These are phyloP conservation scores for Sinonovacula constricta DNA, from an alignment of 1,140 invertebrate species.

Conservation along the genomic window DNA sequence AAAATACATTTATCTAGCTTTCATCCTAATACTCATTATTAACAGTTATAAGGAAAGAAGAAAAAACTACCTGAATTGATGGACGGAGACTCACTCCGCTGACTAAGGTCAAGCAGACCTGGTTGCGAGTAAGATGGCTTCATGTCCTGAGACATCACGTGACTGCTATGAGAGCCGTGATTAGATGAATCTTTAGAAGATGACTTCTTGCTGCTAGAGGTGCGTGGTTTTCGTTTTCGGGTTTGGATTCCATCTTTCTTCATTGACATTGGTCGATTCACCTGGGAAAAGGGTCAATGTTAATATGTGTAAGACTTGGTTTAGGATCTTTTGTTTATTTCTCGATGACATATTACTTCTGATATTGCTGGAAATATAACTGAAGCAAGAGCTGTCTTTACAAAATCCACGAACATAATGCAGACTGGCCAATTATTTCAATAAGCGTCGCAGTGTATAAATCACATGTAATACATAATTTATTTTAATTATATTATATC, in stretches of 20 bases:
- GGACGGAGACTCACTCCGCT: slow-evolving; percentile 19
- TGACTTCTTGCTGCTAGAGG: slow-evolving; percentile 28
- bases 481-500: too few species aligned
- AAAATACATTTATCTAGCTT: not conserved
- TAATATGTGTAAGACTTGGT: not conserved
- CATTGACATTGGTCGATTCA: slow-evolving; percentile 92
- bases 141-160: slow-evolving; percentile 26
- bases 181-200: slow-evolving; percentile 18
- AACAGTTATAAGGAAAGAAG: not conserved
- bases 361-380: too few species aligned
- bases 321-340: not conserved
- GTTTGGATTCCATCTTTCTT: slow-evolving; percentile 98
- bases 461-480: too few species aligned
- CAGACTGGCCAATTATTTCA: too few species aligned
- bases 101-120: slow-evolving; percentile 42
- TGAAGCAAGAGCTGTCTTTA: too few species aligned
- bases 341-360: not conserved
- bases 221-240: slow-evolving; percentile 88
- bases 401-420: too few species aligned
- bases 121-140: slow-evolving; percentile 29
- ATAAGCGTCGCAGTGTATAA: too few species aligned
- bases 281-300: too few species aligned
- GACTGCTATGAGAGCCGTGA: slow-evolving; percentile 9
- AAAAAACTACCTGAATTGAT: slow-evolving; percentile 12
- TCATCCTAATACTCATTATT: not conserved